These are phyloP conservation scores for Vipera ursinii DNA, from an alignment of 2,797 vertebrate genomes.

Conservation along the genomic window DNA sequence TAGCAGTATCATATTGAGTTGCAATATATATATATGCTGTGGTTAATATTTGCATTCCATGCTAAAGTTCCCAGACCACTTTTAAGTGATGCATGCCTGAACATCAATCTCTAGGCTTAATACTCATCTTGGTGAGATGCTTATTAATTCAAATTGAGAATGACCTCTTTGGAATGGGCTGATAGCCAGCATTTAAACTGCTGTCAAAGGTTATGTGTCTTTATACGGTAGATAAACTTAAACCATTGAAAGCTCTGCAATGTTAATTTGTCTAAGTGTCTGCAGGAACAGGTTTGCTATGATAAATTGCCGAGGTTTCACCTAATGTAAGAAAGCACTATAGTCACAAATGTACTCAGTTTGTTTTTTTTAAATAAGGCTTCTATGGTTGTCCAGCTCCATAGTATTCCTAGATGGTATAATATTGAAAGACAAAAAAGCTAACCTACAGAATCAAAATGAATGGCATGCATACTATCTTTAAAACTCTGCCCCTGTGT, in stretches of 20 bases:
- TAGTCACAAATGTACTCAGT: neutral
- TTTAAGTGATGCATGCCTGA: neutral
- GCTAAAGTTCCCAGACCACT: neutral
- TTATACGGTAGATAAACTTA: neutral
- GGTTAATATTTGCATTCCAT: neutral
- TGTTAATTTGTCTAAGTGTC: neutral
- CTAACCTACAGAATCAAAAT: neutral
- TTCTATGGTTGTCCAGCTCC: neutral
- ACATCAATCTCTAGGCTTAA: neutral
- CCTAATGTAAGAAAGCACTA: neutral
- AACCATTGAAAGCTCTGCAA: neutral
- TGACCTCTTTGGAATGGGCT: neutral
- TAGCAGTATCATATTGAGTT: neutral
- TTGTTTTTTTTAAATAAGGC: neutral
- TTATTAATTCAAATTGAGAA: neutral
- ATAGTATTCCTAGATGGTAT: neutral
- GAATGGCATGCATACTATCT: neutral
- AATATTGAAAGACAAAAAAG: neutral
- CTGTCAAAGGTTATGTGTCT: neutral
- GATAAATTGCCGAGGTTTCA: slow-evolving; percentile 4
- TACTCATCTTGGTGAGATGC: neutral
- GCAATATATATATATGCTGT: neutral
- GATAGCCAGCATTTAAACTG: neutral
- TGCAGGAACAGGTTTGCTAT: slow-evolving; percentile 2
- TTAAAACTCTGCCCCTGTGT: neutral